These are phyloP conservation scores for Proterorhinus semilunaris DNA, from an alignment of 2,113 vertebrate genomes.

Conservation along the genomic window DNA sequence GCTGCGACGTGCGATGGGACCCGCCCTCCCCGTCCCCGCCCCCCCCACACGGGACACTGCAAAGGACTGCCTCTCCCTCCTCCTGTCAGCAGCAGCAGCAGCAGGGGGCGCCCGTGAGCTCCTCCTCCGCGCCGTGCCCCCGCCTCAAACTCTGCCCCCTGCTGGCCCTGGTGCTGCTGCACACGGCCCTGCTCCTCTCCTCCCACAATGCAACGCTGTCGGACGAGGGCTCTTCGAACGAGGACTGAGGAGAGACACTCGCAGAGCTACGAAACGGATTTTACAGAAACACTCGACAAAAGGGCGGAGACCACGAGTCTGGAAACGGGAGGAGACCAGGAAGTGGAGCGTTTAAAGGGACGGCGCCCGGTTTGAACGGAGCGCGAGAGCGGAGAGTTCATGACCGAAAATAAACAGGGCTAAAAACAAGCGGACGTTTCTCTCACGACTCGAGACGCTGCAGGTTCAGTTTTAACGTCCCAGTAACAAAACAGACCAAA, in stretches of 20 bases:
- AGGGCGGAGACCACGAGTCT: slow-evolving; percentile 37
- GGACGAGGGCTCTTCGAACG: slow-evolving; percentile 85
- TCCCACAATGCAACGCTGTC: slow-evolving; percentile 88
- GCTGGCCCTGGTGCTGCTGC: slow-evolving; percentile 92
- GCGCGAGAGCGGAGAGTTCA: no score
- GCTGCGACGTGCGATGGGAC: slow-evolving; percentile 95
- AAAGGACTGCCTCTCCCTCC: slow-evolving; percentile 80
- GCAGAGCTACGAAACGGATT: slow-evolving; percentile 24
- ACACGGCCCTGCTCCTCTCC: slow-evolving; percentile 89
- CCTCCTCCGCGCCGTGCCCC: slow-evolving; percentile 69
- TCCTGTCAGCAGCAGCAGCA: slow-evolving; percentile 73
- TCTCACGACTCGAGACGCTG: no score
- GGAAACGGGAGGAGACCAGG: slow-evolving; percentile 25
- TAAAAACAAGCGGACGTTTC: no score
- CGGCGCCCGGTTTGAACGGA: slow-evolving; percentile 2
- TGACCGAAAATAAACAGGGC: no score
- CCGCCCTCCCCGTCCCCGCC: slow-evolving; percentile 72
- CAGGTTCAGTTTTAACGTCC: no score
- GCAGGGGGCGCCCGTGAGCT: slow-evolving; percentile 86
- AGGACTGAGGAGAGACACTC: slow-evolving; percentile 78
- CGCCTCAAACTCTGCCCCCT: slow-evolving; percentile 93
- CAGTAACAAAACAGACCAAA: no score
- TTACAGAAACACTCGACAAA: slow-evolving; percentile 39
- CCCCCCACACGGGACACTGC: slow-evolving; percentile 82
- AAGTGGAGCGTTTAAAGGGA: slow-evolving; percentile 31